These are phyloP conservation scores for Xanthia togata DNA, from an alignment of 2,888 invertebrate genomes.

Conservation along the genomic window DNA sequence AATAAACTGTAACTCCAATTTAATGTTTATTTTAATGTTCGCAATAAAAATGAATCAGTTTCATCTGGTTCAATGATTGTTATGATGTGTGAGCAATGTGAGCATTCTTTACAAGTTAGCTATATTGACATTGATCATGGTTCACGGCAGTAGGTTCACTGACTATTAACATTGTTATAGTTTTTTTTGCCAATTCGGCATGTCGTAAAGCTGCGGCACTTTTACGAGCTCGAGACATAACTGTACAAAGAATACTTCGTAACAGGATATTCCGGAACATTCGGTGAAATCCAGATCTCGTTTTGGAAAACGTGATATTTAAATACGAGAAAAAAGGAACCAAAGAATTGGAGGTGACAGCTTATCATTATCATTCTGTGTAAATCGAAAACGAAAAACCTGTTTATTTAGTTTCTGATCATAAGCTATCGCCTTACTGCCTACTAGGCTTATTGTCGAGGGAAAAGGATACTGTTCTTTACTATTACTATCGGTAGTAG, in stretches of 20 bases:
- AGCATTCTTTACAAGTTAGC: constrained; percentile 33
- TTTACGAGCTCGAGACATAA: constrained; percentile 54
- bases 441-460: background rate
- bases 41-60: constrained; percentile 46
- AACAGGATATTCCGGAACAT: constrained; percentile 25
- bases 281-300: constrained; percentile 16
- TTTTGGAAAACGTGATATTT: constrained; percentile 38
- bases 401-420: constrained; percentile 18
- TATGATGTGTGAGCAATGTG: constrained; percentile 28
- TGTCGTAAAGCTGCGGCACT: constrained; percentile 58
- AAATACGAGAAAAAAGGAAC: constrained; percentile 10
- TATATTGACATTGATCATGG: constrained; percentile 31
- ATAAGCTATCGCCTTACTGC: constrained; percentile 14
- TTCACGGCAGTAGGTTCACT: constrained; percentile 24
- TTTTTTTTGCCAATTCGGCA: constrained; percentile 55
- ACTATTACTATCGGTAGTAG: background rate
- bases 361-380: constrained; percentile 26
- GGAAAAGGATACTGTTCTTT: background rate
- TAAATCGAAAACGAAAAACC: constrained; percentile 28
- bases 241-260: constrained; percentile 28
- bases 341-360: constrained; percentile 43
- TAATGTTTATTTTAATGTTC: constrained; percentile 42
- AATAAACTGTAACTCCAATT: constrained; percentile 34
- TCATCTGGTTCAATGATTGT: constrained; percentile 37
- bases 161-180: constrained; percentile 58